Evolutionary conservation across 2,888 invertebrate species (phyloP).

Genomic region (Drosophila anomalipes): DNA sequence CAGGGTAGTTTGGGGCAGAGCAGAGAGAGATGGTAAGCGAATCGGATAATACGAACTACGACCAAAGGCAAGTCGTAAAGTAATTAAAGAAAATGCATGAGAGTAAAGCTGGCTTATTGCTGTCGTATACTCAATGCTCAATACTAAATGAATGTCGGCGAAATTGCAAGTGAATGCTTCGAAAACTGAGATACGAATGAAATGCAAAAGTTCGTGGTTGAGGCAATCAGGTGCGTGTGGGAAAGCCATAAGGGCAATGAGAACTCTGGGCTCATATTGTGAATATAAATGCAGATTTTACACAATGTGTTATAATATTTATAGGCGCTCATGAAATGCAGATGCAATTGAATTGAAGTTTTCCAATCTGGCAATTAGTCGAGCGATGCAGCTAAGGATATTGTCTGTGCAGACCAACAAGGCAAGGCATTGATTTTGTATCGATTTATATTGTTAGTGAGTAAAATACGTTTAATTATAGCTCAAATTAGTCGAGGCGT

Average conservation of each 20-base stretch:
- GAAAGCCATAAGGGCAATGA: background rate
- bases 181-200: background rate
- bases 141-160: background rate
- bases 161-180: background rate
- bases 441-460: background rate
- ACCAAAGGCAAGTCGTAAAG: conserved; percentile 10
- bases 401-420: background rate
- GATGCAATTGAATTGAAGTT: background rate
- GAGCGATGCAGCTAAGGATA: background rate
- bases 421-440: background rate
- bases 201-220: background rate
- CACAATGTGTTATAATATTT: background rate
- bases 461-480: background rate
- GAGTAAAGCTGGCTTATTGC: background rate
- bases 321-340: background rate
- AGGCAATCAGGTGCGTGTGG: background rate
- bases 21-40: conserved; percentile 11
- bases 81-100: conserved; percentile 43
- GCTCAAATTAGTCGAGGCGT: too few species aligned
- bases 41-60: conserved; percentile 20
- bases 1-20: background rate
- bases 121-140: background rate
- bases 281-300: background rate
- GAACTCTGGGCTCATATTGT: background rate
- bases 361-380: background rate